Evolutionary conservation across 2,113 vertebrate species (phyloP).

Genomic region (Psephotus haematonotus): DNA sequence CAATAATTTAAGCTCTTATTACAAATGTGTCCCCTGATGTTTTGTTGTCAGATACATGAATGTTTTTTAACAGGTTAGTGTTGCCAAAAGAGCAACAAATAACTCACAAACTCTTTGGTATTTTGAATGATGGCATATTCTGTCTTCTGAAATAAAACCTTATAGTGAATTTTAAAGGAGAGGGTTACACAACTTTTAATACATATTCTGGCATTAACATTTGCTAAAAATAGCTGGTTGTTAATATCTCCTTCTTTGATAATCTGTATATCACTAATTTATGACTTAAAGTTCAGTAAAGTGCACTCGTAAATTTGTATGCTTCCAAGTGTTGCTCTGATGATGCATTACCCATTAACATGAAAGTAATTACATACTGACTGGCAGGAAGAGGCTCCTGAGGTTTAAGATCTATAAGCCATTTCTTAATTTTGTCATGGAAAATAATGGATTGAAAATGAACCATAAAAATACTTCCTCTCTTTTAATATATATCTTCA

Average conservation of each 20-base stretch:
- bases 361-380: slow-evolving; percentile 39
- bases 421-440: slow-evolving; percentile 45
- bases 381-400: slow-evolving; percentile 9
- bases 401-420: slow-evolving; percentile 31
- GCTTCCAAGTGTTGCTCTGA: background rate
- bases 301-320: background rate
- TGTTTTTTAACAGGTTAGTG: background rate
- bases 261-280: background rate
- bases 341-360: background rate
- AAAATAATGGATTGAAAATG: slow-evolving; percentile 2
- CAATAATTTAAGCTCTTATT: background rate
- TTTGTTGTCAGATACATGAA: background rate
- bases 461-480: slow-evolving; percentile 1
- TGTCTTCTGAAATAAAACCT: background rate
- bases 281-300: slow-evolving; percentile 18
- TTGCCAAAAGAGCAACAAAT: background rate
- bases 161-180: background rate
- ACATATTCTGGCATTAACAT: background rate
- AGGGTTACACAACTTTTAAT: background rate
- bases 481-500: slow-evolving; percentile 3
- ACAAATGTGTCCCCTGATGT: background rate
- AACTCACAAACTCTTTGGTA: background rate
- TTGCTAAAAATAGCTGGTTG: background rate
- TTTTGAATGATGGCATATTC: background rate
- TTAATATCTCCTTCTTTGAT: background rate